phyloP scores from a whole-genome alignment of 30 jellyfish, hydroid and myxozoan genomes.

The Chrysaora quinquecirrha region DNA sequence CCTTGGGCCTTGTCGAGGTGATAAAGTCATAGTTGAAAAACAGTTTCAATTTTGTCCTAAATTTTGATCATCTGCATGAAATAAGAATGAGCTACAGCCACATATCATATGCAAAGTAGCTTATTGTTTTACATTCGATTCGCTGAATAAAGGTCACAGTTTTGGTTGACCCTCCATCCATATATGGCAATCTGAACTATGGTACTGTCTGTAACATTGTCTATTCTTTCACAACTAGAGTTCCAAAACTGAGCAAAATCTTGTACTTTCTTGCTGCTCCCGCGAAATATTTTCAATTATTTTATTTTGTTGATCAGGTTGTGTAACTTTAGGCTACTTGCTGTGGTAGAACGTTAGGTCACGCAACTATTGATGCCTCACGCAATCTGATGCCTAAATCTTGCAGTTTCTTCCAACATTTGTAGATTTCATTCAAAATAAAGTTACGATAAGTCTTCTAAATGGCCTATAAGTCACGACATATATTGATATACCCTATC shows the following conservation, averaged over 20 bases:
- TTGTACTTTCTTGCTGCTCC: background rate
- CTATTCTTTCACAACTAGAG: background rate
- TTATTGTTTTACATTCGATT: conserved; percentile 37
- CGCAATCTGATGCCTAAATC: too few species aligned
- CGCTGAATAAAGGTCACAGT: conserved; percentile 54
- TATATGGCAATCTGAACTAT: conserved; percentile 58
- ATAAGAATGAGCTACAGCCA: conserved; percentile 8
- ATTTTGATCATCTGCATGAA: conserved; percentile 19
- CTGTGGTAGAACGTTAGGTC: conserved; percentile 24
- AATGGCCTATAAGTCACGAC: too few species aligned
- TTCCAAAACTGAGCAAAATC: background rate
- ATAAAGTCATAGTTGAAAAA: conserved; percentile 64
- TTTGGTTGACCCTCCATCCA: conserved; percentile 59
- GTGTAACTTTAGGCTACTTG: background rate
- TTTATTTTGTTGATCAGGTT: background rate
- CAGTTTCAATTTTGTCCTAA: conserved; percentile 17
- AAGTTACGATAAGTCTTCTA: too few species aligned
- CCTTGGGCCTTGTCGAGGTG: conserved; percentile 74
- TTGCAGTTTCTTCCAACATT: too few species aligned
- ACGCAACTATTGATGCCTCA: conserved; percentile 41
- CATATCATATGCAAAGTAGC: conserved; percentile 54
- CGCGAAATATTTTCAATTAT: background rate
- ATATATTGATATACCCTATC: too few species aligned
- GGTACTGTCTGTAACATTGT: conserved; percentile 15
- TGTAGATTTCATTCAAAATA: too few species aligned